Evolutionary conservation across 2,888 invertebrate genomes (phyloP), one percentile per base, ranked within the genome.

Genomic region (Antheraea assamensis): DNA sequence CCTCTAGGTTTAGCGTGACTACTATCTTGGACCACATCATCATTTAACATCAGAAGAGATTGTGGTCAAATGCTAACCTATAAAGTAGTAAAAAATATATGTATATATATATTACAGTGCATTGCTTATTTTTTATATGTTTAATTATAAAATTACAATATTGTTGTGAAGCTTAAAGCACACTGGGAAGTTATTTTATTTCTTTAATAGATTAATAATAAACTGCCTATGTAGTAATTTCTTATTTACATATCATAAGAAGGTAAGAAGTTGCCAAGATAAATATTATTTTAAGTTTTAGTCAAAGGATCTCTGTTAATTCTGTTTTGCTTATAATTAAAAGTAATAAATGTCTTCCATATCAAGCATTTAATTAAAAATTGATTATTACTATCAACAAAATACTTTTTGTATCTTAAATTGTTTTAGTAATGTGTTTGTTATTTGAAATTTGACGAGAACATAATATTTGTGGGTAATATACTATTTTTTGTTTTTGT

Each of bases 401-500:
- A 21, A 52, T 52, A 52, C 1, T 52, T 52, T 21, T 21, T 3
- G 21, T 52, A 52, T n/a, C 8, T 7, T 52, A 5, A 52, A 52
- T 21, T 21, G 8, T 52, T 21, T 52, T 1, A 5, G 3, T 21
- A 21, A 19, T 21, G 10, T 42, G 13, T 42, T 42, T 7, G 42
- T 42, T 42, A 7, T 42, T 13, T 13, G 13, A 13, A 42, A 42
- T 13, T 72, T 27, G n/a, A 72, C 8, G 71, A 17, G 24, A 42
- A 68, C 66, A 71, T 66, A 42, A 10, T 42, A 42, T 42, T 42
- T 8, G 68, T 68, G 72, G 70, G 58, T 74, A 72, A 74, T 74
- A 72, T 74, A 68, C 74, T 55, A 72, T 72, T 70, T 72, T 66
- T 66, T 66, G 47, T 24, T 73, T 58, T 61, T 61, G 61, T 64